A percentile compares a stretch with the other conserved stretches of the same genome.
These are phyloP conservation scores for Albula glossodonta DNA, from an alignment of 2,113 vertebrate genomes.

Conservation along the genomic window DNA sequence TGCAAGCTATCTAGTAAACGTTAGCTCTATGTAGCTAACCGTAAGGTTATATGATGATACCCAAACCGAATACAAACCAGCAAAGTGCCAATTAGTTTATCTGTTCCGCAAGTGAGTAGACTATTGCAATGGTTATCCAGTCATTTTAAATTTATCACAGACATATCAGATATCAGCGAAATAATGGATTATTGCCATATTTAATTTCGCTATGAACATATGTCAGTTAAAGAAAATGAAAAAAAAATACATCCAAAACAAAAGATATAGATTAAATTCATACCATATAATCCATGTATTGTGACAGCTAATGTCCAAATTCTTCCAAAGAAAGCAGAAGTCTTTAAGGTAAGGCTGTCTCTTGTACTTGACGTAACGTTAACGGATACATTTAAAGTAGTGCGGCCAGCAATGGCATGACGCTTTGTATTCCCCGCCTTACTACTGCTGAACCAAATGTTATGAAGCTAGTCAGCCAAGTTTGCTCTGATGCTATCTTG, in stretches of 20 bases:
- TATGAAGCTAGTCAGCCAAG: neutral
- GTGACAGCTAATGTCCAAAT: neutral
- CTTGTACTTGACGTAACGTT: neutral
- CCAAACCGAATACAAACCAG: too few species aligned
- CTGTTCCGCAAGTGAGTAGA: too few species aligned
- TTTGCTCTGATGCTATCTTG: neutral
- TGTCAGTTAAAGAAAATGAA: too few species aligned
- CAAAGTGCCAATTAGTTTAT: too few species aligned
- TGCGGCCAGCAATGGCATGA: neutral
- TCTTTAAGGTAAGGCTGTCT: neutral
- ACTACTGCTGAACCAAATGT: conserved; percentile 27
- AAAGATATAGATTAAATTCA: neutral
- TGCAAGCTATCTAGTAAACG: neutral
- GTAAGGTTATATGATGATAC: too few species aligned
- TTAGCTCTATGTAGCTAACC: too few species aligned
- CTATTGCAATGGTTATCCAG: too few species aligned
- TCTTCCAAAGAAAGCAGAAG: neutral
- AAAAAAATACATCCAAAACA: neutral
- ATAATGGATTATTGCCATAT: too few species aligned
- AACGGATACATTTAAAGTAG: neutral
- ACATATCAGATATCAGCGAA: too few species aligned
- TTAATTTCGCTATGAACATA: too few species aligned
- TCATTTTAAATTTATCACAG: too few species aligned
- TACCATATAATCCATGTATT: conserved; percentile 2
- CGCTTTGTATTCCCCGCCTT: conserved; percentile 42